These are phyloP conservation scores for Odontomyia ornata DNA, from an alignment of 2,888 invertebrate species.

Conservation along the genomic window DNA sequence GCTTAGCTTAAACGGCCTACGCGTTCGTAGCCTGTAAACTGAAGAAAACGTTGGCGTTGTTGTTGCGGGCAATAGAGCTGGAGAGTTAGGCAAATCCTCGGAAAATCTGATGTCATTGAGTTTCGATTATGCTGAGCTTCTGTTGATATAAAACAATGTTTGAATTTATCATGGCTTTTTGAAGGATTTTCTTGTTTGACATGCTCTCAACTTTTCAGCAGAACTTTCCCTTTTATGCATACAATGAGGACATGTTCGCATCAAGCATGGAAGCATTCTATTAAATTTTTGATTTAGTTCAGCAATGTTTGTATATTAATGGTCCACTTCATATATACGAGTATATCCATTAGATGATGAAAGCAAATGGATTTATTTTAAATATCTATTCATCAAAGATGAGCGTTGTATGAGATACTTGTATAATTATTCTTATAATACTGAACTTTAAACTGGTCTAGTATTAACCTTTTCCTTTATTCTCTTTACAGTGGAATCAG, in stretches of 20 bases:
- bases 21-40: not conserved
- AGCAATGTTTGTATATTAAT: not conserved
- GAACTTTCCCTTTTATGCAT: not conserved
- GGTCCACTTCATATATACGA: too few species aligned
- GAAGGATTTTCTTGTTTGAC: slow-evolving; percentile 42
- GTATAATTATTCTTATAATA: too few species aligned
- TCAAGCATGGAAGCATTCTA: too few species aligned
- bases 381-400: too few species aligned
- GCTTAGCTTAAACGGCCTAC: slow-evolving; percentile 18
- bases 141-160: slow-evolving; percentile 44
- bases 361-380: slow-evolving; percentile 26
- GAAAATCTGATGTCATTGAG: slow-evolving; percentile 29
- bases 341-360: not conserved
- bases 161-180: slow-evolving; percentile 37
- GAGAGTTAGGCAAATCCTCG: slow-evolving; percentile 26
- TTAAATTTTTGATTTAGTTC: too few species aligned
- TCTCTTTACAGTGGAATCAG: slow-evolving; percentile 57
- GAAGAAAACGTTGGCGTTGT: not conserved
- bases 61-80: not conserved
- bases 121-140: slow-evolving; percentile 42
- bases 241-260: too few species aligned
- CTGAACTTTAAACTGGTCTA: too few species aligned
- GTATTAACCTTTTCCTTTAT: not conserved
- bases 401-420: too few species aligned
- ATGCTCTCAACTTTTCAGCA: slow-evolving; percentile 42